Evolutionary conservation across 2,888 invertebrate genomes (phyloP).

Genomic region (Dromius quadrimaculatus): DNA sequence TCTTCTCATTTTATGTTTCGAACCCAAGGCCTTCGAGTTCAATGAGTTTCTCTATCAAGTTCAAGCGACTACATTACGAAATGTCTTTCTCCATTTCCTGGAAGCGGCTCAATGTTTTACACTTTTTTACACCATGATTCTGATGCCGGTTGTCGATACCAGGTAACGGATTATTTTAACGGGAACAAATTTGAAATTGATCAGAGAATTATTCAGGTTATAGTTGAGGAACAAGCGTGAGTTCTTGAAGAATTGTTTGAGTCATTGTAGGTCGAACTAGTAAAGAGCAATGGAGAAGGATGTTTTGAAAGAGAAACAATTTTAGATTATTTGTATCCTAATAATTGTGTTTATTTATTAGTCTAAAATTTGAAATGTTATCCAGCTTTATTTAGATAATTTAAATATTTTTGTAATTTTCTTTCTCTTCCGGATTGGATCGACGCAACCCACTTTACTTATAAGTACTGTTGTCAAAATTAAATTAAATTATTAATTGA

Average conservation of each 20-base stretch:
- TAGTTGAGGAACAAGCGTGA: background rate
- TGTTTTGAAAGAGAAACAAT: background rate
- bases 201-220: background rate
- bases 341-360: too few relatives aligned
- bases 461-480: too few relatives aligned
- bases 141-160: background rate
- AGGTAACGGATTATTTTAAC: slow-evolving; percentile 4
- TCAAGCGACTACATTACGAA: slow-evolving; percentile 16
- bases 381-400: too few relatives aligned
- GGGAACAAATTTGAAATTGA: slow-evolving; percentile 21
- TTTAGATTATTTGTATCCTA: background rate
- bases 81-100: background rate
- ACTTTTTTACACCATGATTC: background rate
- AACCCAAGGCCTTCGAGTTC: slow-evolving; percentile 27
- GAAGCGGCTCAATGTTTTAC: background rate
- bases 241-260: background rate
- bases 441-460: too few relatives aligned
- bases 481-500: too few relatives aligned
- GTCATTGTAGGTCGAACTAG: slow-evolving; percentile 15
- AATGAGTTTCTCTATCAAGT: slow-evolving; percentile 45
- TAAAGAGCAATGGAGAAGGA: slow-evolving; percentile 21
- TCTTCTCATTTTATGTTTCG: slow-evolving; percentile 4
- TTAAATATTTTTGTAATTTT: too few relatives aligned
- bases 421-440: too few relatives aligned
- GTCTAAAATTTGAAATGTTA: too few relatives aligned